Conservation (phyloP, 2,113 vertebrate species). For the Hemichromis elongatus region DNA sequence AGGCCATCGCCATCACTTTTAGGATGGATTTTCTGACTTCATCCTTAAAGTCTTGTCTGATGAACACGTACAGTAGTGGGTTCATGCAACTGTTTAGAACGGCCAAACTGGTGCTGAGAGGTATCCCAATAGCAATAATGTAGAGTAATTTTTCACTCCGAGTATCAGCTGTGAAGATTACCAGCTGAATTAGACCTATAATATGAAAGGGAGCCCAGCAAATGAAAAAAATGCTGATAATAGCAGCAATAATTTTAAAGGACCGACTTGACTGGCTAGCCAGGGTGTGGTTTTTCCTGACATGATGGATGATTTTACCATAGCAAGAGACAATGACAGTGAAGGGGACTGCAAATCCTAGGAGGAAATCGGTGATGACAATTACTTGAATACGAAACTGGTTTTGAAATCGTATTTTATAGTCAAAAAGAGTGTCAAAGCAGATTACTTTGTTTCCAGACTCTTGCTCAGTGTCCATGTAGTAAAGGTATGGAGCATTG, state of each 20-base stretch:
- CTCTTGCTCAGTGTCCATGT: slow-evolving; percentile 62
- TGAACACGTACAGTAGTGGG: slow-evolving; percentile 61
- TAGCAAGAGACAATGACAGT: slow-evolving; percentile 80
- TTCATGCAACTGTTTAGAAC: slow-evolving; percentile 70
- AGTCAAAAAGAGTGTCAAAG: slow-evolving; percentile 61
- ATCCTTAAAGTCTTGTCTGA: slow-evolving; percentile 13
- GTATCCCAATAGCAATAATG: slow-evolving; percentile 66
- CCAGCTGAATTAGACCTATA: not conserved
- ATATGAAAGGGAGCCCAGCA: slow-evolving; percentile 70
- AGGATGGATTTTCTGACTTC: slow-evolving; percentile 51
- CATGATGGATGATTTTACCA: slow-evolving; percentile 53
- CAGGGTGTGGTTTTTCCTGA: slow-evolving; percentile 62
- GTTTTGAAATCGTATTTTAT: not conserved
- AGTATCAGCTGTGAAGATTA: not conserved
- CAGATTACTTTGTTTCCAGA: slow-evolving; percentile 58
- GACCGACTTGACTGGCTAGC: slow-evolving; percentile 75
- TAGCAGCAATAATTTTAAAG: slow-evolving; percentile 82
- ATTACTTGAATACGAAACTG: slow-evolving; percentile 60
- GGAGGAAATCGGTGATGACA: slow-evolving; percentile 75
- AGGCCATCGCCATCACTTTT: slow-evolving; percentile 69
- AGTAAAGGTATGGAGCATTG: slow-evolving; percentile 68
- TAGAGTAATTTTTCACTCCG: slow-evolving; percentile 18
- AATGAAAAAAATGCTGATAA: slow-evolving; percentile 81
- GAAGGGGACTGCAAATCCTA: slow-evolving; percentile 83
- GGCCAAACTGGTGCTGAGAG: slow-evolving; percentile 54